Evolutionary conservation across 2,113 vertebrate genomes (phyloP).

Genomic region (Eudyptes chrysolophus): DNA sequence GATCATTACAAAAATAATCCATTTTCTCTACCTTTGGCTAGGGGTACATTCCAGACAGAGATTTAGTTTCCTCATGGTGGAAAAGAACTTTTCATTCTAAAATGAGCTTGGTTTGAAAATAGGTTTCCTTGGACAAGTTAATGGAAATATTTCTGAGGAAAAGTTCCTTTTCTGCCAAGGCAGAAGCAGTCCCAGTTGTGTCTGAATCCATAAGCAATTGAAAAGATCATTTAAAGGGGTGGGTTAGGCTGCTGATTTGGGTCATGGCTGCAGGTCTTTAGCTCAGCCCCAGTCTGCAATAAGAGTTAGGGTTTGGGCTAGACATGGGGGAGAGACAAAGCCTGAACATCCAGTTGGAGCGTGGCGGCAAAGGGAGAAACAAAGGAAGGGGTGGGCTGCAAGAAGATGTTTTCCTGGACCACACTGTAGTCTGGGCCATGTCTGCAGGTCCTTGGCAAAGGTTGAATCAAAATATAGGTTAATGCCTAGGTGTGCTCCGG

Average conservation of each 20-base stretch:
- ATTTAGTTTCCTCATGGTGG: not conserved
- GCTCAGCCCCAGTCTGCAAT: not conserved
- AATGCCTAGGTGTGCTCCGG: not conserved
- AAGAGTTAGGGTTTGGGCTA: not conserved
- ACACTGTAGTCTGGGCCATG: accelerated
- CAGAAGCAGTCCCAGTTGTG: not conserved
- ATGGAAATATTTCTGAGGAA: constrained; percentile 12
- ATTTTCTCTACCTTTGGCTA: not conserved
- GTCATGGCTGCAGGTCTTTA: not conserved
- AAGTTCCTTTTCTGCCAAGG: not conserved
- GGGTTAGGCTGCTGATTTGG: not conserved
- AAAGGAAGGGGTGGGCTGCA: not conserved
- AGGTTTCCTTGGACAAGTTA: not conserved
- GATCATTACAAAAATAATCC: not conserved
- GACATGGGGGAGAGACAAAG: not conserved
- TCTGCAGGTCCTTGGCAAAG: not conserved
- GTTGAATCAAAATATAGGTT: not conserved
- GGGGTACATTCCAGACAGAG: not conserved
- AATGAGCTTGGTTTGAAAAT: not conserved
- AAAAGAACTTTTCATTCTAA: constrained; percentile 3
- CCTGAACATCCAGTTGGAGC: not conserved
- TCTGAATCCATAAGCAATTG: not conserved
- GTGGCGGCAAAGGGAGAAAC: not conserved
- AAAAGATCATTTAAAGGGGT: not conserved
- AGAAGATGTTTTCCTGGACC: not conserved